phyloP scores from a whole-genome alignment of 2,888 invertebrate genomes.

The Phorcus lineatus region DNA sequence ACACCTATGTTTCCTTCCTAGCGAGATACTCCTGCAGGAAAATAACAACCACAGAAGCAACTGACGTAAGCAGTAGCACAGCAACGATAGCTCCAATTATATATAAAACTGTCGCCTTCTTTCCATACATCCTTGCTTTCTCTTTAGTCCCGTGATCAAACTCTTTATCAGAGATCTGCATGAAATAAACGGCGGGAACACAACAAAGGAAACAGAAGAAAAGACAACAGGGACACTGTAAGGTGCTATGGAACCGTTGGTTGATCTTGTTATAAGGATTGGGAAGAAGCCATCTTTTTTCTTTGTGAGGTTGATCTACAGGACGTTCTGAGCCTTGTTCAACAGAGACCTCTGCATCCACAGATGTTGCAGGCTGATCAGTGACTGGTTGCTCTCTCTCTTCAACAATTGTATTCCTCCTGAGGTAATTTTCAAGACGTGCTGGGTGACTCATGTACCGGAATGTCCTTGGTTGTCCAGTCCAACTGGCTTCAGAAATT shows the following conservation, averaged over 20 bases:
- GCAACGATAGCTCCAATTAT: conserved; percentile 48
- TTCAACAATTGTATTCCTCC: not conserved
- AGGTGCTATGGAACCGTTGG: conserved; percentile 50
- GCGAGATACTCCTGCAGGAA: conserved; percentile 17
- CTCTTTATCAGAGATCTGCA: conserved; percentile 53
- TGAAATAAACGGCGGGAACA: conserved; percentile 54
- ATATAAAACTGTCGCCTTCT: conserved; percentile 46
- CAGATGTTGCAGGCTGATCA: not conserved
- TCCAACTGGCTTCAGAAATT: not conserved
- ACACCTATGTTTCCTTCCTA: not conserved
- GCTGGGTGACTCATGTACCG: conserved; percentile 17
- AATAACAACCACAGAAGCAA: conserved; percentile 29
- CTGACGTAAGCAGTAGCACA: conserved; percentile 41
- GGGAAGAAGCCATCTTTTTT: conserved; percentile 31
- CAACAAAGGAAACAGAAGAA: conserved; percentile 63
- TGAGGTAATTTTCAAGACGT: not conserved
- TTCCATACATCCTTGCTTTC: conserved; percentile 44
- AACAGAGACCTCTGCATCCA: not conserved
- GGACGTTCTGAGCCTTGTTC: not conserved
- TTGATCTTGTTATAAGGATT: conserved; percentile 59
- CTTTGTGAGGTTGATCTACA: not conserved
- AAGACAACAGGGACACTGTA: conserved; percentile 59
- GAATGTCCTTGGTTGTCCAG: not conserved
- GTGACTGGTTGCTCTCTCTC: not conserved
- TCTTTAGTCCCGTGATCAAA: conserved; percentile 50